A percentile compares a stretch with the other conserved stretches of the same genome.
phyloP scores from a whole-genome alignment of 92 coral and sea anemone genomes.

The Chrysogorgia sp. region DNA sequence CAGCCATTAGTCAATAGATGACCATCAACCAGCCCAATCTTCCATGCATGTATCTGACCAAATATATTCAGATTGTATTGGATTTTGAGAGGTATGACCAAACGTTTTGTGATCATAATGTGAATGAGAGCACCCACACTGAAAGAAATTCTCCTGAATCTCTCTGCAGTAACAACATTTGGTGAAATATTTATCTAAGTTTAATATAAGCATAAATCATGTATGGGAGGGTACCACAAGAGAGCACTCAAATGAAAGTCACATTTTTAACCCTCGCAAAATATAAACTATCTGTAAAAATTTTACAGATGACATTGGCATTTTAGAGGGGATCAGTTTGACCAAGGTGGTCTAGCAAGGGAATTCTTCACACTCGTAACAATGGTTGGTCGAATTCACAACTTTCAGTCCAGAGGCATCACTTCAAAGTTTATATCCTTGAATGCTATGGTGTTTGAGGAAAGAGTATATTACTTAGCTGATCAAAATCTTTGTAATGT shows the following conservation, averaged over 20 bases:
- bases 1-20: no score
- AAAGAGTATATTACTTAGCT: slow-evolving; percentile 56
- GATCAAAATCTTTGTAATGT: slow-evolving; percentile 59
- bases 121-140: not conserved
- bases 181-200: slow-evolving; percentile 33
- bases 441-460: slow-evolving; percentile 54
- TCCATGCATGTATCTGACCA: slow-evolving; percentile 1
- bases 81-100: not conserved
- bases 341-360: slow-evolving; percentile 40
- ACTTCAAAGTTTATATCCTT: slow-evolving; percentile 52
- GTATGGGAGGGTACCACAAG: slow-evolving; percentile 51
- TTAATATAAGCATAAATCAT: slow-evolving; percentile 44
- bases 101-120: not conserved
- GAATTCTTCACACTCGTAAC: slow-evolving; percentile 50
- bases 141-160: slow-evolving; percentile 14
- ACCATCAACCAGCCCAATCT: no score
- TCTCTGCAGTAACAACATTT: not conserved
- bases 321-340: slow-evolving; percentile 43
- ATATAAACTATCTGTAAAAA: slow-evolving; percentile 39
- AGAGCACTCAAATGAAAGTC: slow-evolving; percentile 47
- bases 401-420: slow-evolving; percentile 28
- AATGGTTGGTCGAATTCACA: slow-evolving; percentile 39
- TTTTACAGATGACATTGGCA: slow-evolving; percentile 52
- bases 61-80: slow-evolving; percentile 10
- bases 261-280: slow-evolving; percentile 39